These are phyloP conservation scores for Drosophila arawakana DNA, from an alignment of 1,140 invertebrate genomes.

Conservation along the genomic window DNA sequence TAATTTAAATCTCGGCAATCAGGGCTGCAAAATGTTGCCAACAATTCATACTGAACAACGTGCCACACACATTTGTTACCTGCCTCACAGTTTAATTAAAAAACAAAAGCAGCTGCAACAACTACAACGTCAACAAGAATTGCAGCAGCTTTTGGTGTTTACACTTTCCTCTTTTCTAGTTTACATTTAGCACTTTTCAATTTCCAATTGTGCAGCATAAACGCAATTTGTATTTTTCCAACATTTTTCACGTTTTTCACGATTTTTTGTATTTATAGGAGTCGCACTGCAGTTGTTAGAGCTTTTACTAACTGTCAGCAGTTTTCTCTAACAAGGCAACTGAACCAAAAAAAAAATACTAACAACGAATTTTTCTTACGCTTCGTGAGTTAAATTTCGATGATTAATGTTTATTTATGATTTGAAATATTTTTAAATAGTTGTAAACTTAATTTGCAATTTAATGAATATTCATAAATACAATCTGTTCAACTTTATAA, in stretches of 20 bases:
- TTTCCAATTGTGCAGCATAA: conserved; percentile 52
- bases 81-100: conserved; percentile 70
- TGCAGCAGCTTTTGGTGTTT: conserved; percentile 23
- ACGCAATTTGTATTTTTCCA: conserved; percentile 48
- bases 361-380: neutral
- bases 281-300: conserved; percentile 35
- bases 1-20: conserved; percentile 29
- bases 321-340: conserved; percentile 12
- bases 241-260: conserved; percentile 35
- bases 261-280: conserved; percentile 27
- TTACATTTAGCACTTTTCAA: conserved; percentile 48
- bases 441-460: too few species aligned
- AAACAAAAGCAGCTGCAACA: conserved; percentile 68
- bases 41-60: conserved; percentile 38
- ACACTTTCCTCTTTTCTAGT: conserved; percentile 27
- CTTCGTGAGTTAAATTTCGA: neutral
- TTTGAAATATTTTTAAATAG: too few species aligned
- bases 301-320: conserved; percentile 50
- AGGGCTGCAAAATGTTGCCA: conserved; percentile 24
- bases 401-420: too few species aligned
- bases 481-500: too few species aligned
- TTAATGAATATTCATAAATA: too few species aligned
- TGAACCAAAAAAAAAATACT: neutral
- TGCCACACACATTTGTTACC: conserved; percentile 51
- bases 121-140: neutral